Evolutionary conservation across 2,113 vertebrate species (phyloP).

Genomic region (Lamprologus lemairii): DNA sequence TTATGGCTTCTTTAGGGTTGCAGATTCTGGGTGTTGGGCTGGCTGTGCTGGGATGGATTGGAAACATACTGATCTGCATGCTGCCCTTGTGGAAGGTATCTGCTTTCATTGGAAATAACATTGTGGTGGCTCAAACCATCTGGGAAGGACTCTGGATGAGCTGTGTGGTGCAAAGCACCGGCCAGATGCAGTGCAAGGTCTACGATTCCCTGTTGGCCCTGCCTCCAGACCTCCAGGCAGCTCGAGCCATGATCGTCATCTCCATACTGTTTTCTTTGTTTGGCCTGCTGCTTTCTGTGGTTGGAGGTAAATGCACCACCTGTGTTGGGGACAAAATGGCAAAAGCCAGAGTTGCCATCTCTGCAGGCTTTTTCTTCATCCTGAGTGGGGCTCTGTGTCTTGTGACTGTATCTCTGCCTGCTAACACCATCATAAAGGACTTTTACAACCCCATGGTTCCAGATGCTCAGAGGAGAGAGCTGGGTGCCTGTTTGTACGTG

Average conservation of each 20-base stretch:
- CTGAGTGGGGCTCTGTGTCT: conserved; percentile 78
- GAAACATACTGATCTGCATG: conserved; percentile 79
- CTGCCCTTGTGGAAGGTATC: conserved; percentile 86
- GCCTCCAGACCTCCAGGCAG: conserved; percentile 81
- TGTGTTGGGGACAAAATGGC: conserved; percentile 79
- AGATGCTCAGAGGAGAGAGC: conserved; percentile 79
- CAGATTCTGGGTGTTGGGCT: conserved; percentile 80
- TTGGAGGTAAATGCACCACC: conserved; percentile 87
- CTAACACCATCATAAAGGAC: conserved; percentile 82
- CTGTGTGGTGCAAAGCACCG: conserved; percentile 85
- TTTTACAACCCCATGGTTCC: conserved; percentile 82
- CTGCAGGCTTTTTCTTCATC: conserved; percentile 79
- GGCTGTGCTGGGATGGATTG: conserved; percentile 80
- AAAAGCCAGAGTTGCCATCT: conserved; percentile 83
- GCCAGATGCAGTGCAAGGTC: conserved; percentile 83
- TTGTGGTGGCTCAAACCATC: conserved; percentile 80
- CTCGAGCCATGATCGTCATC: conserved; percentile 81
- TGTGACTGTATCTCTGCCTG: conserved; percentile 83
- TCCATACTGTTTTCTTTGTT: conserved; percentile 78
- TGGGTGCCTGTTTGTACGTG: conserved; percentile 72
- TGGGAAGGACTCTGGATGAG: conserved; percentile 87
- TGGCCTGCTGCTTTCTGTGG: conserved; percentile 80
- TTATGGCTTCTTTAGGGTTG: conserved; percentile 79
- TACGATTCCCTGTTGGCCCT: conserved; percentile 82
- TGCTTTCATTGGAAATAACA: conserved; percentile 87